Base-by-base conservation (phyloP, 2,797 vertebrate species). In the Esox masquinongy region DNA sequence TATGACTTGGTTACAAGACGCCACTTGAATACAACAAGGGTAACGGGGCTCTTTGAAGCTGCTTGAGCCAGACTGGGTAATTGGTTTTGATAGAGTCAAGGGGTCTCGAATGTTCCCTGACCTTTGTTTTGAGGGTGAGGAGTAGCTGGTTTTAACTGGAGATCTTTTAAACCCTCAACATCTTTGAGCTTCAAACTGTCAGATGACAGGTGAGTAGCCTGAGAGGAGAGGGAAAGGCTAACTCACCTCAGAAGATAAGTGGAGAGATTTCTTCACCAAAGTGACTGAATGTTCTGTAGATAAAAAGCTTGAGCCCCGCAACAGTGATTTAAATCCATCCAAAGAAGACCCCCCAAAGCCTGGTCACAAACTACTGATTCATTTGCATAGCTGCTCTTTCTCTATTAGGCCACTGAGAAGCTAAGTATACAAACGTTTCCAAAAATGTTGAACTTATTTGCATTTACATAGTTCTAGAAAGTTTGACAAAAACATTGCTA, bases 111-210 rank as follows among this genome's bases (percentile, higher is more conserved):
- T 61, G 56, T 64, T 53, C 63, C 59, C 75, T 89, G 86, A 90
- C 91, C 88, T 90, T 91, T 91, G 79, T 71, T 76, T 53, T 6
- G 34, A 43, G 71, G 66, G 69, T 49, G 49, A n/a, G 50, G 19
- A 81, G 78, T 71, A 71, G 78, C 84, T 82, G 89, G 79, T 91
- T 91, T 88, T 88, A 90, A 89, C 75, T 78, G 63, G 79, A 82
- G 78, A 82, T 84, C 80, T 75, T 75, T 82, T 86, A 82, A 89
- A 85, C 53, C 85, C 79, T 59, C 82, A 80, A 83, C 83, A 88
- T 83, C 63, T 79, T 82, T 77, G 80, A 84, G 82, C 80, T 82
- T 84, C 82, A 82, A 69, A 86, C 83, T 82, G 77, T 81, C 71
- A 59, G 85, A 85, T 86, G 83, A 85, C 79, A 83, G 39, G 75